Conservation (phyloP, 2,113 vertebrate genomes). For the Platichthys stellatus region DNA sequence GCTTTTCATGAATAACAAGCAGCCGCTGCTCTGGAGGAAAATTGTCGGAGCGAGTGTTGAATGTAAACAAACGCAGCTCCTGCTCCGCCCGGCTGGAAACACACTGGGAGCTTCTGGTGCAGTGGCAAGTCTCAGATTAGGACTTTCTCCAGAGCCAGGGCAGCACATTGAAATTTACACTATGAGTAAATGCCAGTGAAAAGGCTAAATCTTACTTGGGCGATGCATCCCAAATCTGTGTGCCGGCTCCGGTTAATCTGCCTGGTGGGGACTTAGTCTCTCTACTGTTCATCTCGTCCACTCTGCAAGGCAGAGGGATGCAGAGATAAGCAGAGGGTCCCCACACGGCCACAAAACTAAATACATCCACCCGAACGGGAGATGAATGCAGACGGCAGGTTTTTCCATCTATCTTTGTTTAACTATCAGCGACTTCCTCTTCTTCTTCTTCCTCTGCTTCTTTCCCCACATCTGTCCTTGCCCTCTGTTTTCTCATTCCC, state of each 20-base stretch:
- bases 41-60: neutral
- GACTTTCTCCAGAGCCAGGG: constrained; percentile 46
- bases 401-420: constrained; percentile 25
- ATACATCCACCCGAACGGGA: constrained; percentile 14
- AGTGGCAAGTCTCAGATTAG: constrained; percentile 60
- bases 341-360: constrained; percentile 17
- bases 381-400: constrained; percentile 35
- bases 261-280: constrained; percentile 61
- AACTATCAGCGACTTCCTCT: neutral
- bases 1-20: constrained; percentile 52
- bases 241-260: constrained; percentile 71
- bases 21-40: constrained; percentile 30
- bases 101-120: constrained; percentile 42
- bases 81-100: constrained; percentile 43
- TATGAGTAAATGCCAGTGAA: constrained; percentile 75
- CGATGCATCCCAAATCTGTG: constrained; percentile 71
- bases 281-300: constrained; percentile 7
- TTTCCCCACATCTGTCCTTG: neutral
- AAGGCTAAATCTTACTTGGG: constrained; percentile 73
- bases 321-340: neutral
- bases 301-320: constrained; percentile 42
- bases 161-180: constrained; percentile 58
- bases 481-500: neutral
- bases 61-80: constrained; percentile 6
- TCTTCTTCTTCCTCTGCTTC: neutral